Evolutionary conservation across 2,797 vertebrate species (phyloP).

Genomic region (Coreius guichenoti): DNA sequence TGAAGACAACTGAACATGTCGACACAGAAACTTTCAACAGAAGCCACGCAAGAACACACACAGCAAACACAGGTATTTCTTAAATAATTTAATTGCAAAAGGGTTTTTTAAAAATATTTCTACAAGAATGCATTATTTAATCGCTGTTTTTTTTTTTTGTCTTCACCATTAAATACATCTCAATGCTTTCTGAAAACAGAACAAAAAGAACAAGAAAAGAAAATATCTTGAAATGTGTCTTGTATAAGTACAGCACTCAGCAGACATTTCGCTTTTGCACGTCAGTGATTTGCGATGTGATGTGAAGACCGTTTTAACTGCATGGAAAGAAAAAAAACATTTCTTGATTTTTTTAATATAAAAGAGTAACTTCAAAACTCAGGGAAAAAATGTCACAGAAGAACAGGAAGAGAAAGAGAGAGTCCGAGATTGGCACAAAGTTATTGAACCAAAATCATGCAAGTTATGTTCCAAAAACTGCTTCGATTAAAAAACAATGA

Average conservation of each 20-base stretch:
- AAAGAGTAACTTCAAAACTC: slow-evolving; percentile 62
- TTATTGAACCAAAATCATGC: slow-evolving; percentile 52
- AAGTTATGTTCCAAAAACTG: slow-evolving; percentile 61
- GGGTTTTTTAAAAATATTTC: slow-evolving; percentile 89
- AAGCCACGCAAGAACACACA: slow-evolving; percentile 65
- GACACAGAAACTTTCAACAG: slow-evolving; percentile 18
- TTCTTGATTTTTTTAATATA: slow-evolving; percentile 67
- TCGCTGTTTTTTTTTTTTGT: slow-evolving; percentile 70
- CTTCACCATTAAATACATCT: slow-evolving; percentile 80
- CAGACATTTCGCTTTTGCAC: slow-evolving; percentile 64
- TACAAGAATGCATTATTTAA: slow-evolving; percentile 84
- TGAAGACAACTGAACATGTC: neutral
- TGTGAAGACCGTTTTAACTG: slow-evolving; percentile 66
- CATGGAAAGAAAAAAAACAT: slow-evolving; percentile 61
- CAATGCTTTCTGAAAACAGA: slow-evolving; percentile 70
- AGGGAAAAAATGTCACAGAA: slow-evolving; percentile 46
- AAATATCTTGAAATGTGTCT: slow-evolving; percentile 66
- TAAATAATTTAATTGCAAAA: slow-evolving; percentile 94
- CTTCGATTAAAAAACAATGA: slow-evolving; percentile 63
- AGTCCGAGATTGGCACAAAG: slow-evolving; percentile 66
- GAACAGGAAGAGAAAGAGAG: slow-evolving; percentile 41
- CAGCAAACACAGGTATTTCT: slow-evolving; percentile 78
- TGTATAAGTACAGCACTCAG: slow-evolving; percentile 71
- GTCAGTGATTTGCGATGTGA: slow-evolving; percentile 65
- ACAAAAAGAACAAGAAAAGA: slow-evolving; percentile 24